Conservation (phyloP, 2,888 invertebrate genomes). For the Branchipolynoe longqiensis region DNA sequence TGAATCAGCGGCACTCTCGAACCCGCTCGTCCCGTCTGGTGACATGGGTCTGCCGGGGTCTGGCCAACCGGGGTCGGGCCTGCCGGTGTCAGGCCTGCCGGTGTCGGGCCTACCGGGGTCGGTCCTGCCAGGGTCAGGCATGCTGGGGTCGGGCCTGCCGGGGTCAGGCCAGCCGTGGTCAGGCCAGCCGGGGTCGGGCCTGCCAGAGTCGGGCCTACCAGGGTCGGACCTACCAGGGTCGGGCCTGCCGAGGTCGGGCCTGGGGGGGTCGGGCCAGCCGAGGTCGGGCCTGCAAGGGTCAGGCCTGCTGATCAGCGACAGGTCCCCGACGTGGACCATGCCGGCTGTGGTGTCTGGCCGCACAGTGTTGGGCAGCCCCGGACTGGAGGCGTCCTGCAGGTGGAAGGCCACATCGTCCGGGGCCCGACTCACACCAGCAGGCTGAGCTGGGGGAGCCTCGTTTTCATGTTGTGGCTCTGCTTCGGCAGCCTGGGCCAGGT, state of each 20-base stretch:
- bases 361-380: neutral
- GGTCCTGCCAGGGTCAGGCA: no score
- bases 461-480: no score
- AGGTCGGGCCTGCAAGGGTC: neutral
- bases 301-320: no score
- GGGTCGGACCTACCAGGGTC: no score
- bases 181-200: neutral
- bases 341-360: no score
- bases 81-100: neutral
- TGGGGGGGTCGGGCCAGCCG: neutral
- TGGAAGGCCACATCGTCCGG: neutral
- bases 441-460: no score
- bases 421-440: no score
- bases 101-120: neutral
- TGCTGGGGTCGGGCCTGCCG: no score
- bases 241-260: neutral
- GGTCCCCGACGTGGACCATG: no score
- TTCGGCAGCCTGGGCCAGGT: neutral
- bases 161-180: neutral
- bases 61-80: no score
- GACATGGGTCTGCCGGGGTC: neutral
- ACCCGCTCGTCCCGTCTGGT: no score
- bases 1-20: no score
- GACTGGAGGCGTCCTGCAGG: slow-evolving; percentile 27
- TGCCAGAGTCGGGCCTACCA: neutral